phyloP scores from a whole-genome alignment of 2,797 vertebrate species.

The Psittacula echo region DNA sequence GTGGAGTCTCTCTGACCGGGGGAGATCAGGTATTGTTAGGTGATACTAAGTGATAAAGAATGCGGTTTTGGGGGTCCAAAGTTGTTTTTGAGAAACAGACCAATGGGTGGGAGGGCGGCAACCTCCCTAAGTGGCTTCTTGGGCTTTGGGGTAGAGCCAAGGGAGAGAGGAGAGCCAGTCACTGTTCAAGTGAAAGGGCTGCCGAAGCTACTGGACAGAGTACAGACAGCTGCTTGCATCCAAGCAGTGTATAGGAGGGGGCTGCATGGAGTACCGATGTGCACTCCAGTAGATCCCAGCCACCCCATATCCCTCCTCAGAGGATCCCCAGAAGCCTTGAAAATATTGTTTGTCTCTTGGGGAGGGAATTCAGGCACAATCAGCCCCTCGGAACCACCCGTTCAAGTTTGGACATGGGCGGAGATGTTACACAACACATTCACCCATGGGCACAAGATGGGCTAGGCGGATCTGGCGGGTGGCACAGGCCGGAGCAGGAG shows the following conservation, averaged over 20 bases:
- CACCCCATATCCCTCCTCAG: neutral
- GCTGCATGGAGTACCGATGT: neutral
- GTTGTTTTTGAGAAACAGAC: neutral
- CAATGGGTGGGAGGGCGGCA: fast-evolving
- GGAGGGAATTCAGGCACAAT: neutral
- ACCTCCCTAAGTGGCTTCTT: neutral
- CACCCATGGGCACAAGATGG: neutral
- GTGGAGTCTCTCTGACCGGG: neutral
- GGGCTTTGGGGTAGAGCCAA: neutral
- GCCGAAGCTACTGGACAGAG: too few relatives aligned
- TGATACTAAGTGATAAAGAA: neutral
- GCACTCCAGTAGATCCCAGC: neutral
- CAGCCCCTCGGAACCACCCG: neutral
- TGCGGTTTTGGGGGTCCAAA: neutral
- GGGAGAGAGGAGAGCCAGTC: too few relatives aligned
- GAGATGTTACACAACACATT: neutral
- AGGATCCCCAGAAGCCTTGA: neutral
- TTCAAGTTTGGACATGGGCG: neutral
- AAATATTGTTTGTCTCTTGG: neutral
- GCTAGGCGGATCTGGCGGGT: neutral
- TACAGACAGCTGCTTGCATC: neutral
- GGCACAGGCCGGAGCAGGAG: neutral
- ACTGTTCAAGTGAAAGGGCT: neutral
- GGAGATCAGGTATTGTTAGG: neutral
- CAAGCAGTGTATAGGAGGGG: neutral